Base-by-base conservation (phyloP, 2,797 vertebrate genomes). In the Nannoperca obscura region DNA sequence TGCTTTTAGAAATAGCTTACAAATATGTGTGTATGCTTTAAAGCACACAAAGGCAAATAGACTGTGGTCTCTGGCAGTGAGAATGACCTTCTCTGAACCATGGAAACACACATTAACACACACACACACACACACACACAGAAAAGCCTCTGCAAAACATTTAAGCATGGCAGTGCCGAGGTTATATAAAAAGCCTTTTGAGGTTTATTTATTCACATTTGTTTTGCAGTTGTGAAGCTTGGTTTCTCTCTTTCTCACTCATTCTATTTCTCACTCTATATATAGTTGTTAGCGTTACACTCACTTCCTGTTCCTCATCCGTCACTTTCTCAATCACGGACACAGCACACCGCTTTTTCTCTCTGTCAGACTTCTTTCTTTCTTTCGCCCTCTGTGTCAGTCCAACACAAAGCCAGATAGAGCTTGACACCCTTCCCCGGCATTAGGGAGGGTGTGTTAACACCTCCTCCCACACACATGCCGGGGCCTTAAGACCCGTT, bases 201-300 rank as follows among this genome's bases (percentile, higher is more conserved):
- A 91, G 93, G 83, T 90, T 91, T 90, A 92, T 94, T 93, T 93
- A 92, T 88, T 89, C 90, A 89, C 86, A 85, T 89, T 88, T 87
- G 86, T 91, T 92, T 91, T 86, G 85, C 82, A 80, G 76, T 91
- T 50, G 68, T 76, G 78, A 85, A 71, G 79, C 81, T 88, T 22
- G 53, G 68, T 88, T 87, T 91, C 85, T 90, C 83, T 89, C 65
- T 52, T 84, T 86, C 79, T 90, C 86, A 85, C 85, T 89, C 84
- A 62, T 83, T 75, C 74, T 24, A 19, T 75, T 65, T 54, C 64
- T 0, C 62, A 15, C n/a, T 36, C 24, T 27, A 27, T 27, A 27
- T 27, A 1, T 7, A 20, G 65, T 3, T 27, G 53, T 60, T 20
- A 15, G 46, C 69, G 82, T 70, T 81, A 71, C 73, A 0, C 71